Evolutionary conservation across 2,888 invertebrate genomes (phyloP).

Genomic region (Cataglyphis cursor): DNA sequence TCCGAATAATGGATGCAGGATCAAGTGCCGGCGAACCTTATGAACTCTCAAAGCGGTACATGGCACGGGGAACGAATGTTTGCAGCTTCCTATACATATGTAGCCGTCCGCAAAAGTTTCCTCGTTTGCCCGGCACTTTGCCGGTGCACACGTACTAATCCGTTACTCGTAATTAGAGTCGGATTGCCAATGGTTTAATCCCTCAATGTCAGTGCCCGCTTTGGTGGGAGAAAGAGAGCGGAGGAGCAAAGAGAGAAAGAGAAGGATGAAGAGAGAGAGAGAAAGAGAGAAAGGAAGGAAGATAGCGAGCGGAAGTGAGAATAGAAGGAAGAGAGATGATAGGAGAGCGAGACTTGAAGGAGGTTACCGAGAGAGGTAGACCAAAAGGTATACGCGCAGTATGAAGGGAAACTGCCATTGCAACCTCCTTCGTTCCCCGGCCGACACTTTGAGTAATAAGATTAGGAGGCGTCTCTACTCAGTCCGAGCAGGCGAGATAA

Average conservation of each 20-base stretch:
- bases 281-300: slow-evolving; percentile 19
- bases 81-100: slow-evolving; percentile 69
- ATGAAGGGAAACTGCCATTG: slow-evolving; percentile 80
- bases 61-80: slow-evolving; percentile 73
- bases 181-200: slow-evolving; percentile 86
- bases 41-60: slow-evolving; percentile 69
- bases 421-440: slow-evolving; percentile 80
- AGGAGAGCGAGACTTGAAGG: slow-evolving; percentile 13
- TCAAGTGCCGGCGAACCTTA: slow-evolving; percentile 66
- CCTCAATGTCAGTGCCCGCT: slow-evolving; percentile 82
- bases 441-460: slow-evolving; percentile 86
- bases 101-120: slow-evolving; percentile 81
- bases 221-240: slow-evolving; percentile 39
- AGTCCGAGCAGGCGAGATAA: slow-evolving; percentile 83
- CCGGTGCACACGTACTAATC: slow-evolving; percentile 83
- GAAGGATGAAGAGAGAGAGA: slow-evolving; percentile 10
- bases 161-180: slow-evolving; percentile 86
- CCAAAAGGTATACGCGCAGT: slow-evolving; percentile 69
- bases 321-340: slow-evolving; percentile 48
- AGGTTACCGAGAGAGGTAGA: slow-evolving; percentile 50
- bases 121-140: slow-evolving; percentile 80
- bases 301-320: slow-evolving; percentile 38
- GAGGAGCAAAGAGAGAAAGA: not conserved
- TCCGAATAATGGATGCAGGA: slow-evolving; percentile 48
- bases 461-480: slow-evolving; percentile 81